These are phyloP conservation scores for Colinus virginianus DNA, from an alignment of 2,113 vertebrate species.

Conservation along the genomic window DNA sequence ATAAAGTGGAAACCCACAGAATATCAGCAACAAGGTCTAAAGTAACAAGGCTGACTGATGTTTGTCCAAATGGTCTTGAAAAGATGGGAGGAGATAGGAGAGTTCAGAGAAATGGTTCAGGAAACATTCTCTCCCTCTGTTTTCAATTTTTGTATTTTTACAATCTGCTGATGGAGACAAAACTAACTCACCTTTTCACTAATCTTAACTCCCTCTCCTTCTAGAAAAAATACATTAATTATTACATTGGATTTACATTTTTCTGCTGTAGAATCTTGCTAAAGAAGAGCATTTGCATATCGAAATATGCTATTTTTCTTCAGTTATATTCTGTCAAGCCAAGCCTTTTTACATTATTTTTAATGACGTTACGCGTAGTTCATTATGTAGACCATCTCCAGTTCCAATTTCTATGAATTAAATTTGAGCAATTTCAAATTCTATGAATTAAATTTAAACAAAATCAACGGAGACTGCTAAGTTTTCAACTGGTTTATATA, in stretches of 20 bases:
- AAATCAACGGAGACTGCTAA: background rate
- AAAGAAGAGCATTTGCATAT: background rate
- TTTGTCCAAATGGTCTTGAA: background rate
- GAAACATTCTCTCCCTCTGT: background rate
- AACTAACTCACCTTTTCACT: background rate
- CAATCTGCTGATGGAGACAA: background rate
- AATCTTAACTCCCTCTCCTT: background rate
- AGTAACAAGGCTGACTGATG: background rate
- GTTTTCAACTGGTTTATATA: background rate
- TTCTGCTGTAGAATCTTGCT: background rate
- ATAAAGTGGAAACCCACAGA: background rate
- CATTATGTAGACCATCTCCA: background rate
- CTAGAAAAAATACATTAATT: background rate
- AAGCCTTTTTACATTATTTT: background rate
- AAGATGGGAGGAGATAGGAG: background rate
- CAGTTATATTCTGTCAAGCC: background rate
- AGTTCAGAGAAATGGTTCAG: background rate
- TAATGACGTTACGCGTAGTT: background rate
- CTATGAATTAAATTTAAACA: background rate
- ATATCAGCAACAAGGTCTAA: background rate
- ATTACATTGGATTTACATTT: background rate
- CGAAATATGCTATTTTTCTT: background rate
- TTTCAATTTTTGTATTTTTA: background rate
- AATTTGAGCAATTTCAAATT: background rate
- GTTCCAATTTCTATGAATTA: background rate